Evolutionary conservation across 2,888 invertebrate genomes (phyloP), one percentile per base, ranked within the genome.

Genomic region (Argyresthia goedartella): DNA sequence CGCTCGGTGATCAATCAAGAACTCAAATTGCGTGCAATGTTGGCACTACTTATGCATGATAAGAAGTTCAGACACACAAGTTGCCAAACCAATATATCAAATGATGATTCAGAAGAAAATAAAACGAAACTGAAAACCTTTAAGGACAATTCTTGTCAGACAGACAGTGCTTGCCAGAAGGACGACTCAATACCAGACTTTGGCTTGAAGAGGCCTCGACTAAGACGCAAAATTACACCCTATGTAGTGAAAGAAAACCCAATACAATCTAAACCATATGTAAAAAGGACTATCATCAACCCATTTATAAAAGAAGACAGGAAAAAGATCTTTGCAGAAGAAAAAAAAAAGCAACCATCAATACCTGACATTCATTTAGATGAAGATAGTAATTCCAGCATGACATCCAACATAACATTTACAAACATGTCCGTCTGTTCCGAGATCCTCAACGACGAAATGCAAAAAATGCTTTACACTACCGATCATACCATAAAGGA

Each of bases 1-100:
- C 75, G 77, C 50, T 76, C 81, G 0, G 68, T 82, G 0, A 65
- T 79, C 0, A 76, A 62, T 43, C 69, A 70, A 9, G 80, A 82
- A 45, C 56, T 73, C 1, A 78, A 73, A 60, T 62, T 82, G 0
- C 60, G 73, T 0, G 76, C 69, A 0, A 72, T 85, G 1, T 54
- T 76, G 3, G 66, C 81, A 0, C 52, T 85, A 1, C 53, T 85
- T 1, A 74, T 70, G 0, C 51, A 55, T 0, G 58, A 59, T 0
- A 70, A 60, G 10, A 41, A 4, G 6, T 25, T 25, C 25, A 25
- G 25, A 4, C 25, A 25, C 25, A 25, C 2, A 25, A 25, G 25
- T 25, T 25, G 25, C 25, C 25, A 25, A 25, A 25, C 25, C 25
- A 25, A 25, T n/a, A n/a, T n/a, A n/a, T n/a, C n/a, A 25, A 25